Conservation (phyloP, 2,797 vertebrate species). For the Lacerta bilineata region DNA sequence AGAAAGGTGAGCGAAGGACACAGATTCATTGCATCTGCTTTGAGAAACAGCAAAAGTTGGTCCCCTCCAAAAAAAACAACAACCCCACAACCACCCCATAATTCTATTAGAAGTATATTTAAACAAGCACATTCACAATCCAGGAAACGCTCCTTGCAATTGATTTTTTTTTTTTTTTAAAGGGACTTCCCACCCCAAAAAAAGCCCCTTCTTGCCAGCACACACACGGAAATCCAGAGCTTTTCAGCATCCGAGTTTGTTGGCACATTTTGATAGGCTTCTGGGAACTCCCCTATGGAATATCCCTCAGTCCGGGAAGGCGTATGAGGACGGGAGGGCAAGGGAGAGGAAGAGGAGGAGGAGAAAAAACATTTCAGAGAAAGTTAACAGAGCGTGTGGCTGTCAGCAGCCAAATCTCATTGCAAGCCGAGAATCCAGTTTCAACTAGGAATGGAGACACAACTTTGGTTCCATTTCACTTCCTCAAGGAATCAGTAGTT, state of each 20-base stretch:
- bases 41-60: not conserved
- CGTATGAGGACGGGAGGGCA: too few relatives aligned
- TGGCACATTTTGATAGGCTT: not conserved
- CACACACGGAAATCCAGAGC: not conserved
- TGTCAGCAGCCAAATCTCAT: too few relatives aligned
- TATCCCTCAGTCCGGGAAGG: not conserved
- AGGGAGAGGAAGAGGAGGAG: too few relatives aligned
- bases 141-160: not conserved
- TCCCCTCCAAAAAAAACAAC: not conserved
- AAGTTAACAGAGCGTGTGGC: too few relatives aligned
- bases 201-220: not conserved
- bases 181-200: not conserved
- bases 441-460: too few relatives aligned
- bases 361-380: not conserved
- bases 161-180: not conserved
- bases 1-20: not conserved
- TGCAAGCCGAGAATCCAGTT: too few relatives aligned
- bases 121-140: not conserved
- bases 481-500: too few relatives aligned
- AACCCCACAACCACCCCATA: not conserved
- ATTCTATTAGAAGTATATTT: not conserved
- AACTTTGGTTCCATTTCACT: too few relatives aligned
- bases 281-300: not conserved
- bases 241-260: not conserved
- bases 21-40: not conserved